phyloP scores from a whole-genome alignment of 2,888 invertebrate species.

The Cheilosia soror region DNA sequence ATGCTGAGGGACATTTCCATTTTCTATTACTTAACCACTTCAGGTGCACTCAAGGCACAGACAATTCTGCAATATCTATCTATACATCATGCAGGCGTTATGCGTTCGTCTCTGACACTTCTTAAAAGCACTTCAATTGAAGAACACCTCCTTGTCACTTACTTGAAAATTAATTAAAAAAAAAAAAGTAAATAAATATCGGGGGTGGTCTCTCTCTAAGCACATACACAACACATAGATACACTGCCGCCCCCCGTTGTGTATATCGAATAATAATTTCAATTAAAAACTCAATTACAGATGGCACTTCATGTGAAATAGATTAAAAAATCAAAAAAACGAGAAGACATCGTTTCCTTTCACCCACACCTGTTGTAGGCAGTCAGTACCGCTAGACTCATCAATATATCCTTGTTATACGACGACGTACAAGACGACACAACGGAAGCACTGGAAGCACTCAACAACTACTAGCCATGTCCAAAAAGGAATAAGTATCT shows the following conservation, averaged over 20 bases:
- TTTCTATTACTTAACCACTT: conserved; percentile 43
- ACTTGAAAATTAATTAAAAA: conserved; percentile 73
- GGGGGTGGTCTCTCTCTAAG: neutral
- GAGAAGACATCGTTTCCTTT: neutral
- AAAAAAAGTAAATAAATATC: conserved; percentile 2
- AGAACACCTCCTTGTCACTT: conserved; percentile 41
- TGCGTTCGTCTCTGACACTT: conserved; percentile 48
- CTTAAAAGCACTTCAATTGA: conserved; percentile 51
- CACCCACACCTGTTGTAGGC: conserved; percentile 27
- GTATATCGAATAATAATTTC: conserved; percentile 76
- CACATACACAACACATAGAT: conserved; percentile 2
- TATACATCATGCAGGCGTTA: conserved; percentile 16
- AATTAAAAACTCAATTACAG: conserved; percentile 78
- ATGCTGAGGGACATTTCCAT: conserved; percentile 5
- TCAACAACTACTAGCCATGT: conserved; percentile 22
- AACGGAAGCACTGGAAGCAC: conserved; percentile 19
- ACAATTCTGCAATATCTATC: conserved; percentile 7
- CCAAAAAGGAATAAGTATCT: conserved; percentile 25
- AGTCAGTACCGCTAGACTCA: conserved; percentile 17
- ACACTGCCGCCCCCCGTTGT: neutral
- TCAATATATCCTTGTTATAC: conserved; percentile 55
- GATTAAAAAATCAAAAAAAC: conserved; percentile 45
- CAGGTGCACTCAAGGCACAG: conserved; percentile 10
- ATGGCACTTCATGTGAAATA: conserved; percentile 74
- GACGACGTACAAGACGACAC: neutral